phyloP scores from a whole-genome alignment of 2,113 vertebrate genomes.

The Microtus pennsylvanicus region DNA sequence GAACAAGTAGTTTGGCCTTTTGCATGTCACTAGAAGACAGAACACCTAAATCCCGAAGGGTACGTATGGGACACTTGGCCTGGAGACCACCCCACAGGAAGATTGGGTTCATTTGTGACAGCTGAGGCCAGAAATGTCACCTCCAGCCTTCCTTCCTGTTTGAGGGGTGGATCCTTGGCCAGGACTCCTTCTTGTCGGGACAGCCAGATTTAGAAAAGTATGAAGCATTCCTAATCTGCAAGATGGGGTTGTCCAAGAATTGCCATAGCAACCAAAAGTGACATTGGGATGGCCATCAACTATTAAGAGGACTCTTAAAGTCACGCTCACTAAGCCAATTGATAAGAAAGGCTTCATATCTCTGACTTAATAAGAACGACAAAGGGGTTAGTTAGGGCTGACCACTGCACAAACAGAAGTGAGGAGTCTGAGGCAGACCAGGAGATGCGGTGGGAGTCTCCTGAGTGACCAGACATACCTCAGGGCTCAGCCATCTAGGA shows the following conservation, averaged over 20 bases:
- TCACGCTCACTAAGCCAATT: not conserved
- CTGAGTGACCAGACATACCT: not conserved
- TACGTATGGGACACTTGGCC: fast-evolving
- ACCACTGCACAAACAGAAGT: not conserved
- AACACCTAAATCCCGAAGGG: not conserved
- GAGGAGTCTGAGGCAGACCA: not conserved
- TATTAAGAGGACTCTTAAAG: not conserved
- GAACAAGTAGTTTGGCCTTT: not conserved
- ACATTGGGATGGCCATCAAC: not conserved
- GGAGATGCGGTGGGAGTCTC: not conserved
- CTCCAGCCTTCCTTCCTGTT: not conserved
- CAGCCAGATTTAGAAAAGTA: not conserved
- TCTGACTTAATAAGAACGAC: not conserved
- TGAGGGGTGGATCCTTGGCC: too few species aligned
- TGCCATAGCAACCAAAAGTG: not conserved
- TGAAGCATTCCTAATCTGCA: not conserved
- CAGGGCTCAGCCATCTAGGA: not conserved
- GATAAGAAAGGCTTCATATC: not conserved
- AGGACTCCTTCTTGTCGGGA: not conserved
- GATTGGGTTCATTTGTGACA: not conserved
- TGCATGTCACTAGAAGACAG: not conserved
- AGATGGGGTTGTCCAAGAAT: not conserved
- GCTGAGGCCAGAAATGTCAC: not conserved
- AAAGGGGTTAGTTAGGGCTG: not conserved
- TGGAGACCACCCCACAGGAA: not conserved